Evolutionary conservation across 2,113 vertebrate species (phyloP).

Genomic region (Meles meles): DNA sequence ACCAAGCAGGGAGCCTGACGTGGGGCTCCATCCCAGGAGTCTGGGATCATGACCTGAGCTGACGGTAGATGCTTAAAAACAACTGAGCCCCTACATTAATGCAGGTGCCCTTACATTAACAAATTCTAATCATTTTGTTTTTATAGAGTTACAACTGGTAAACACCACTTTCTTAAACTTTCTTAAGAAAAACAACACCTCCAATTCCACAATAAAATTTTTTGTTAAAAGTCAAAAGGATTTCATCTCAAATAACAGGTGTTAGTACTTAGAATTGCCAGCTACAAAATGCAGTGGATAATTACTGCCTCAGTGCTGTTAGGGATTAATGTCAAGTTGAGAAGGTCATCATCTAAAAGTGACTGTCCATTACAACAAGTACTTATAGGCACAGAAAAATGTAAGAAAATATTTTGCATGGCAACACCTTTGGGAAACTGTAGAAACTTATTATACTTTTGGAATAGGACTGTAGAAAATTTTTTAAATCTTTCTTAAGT

Average conservation of each 20-base stretch:
- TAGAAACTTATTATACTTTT: background rate
- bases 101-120: background rate
- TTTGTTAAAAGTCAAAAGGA: background rate
- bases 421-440: background rate
- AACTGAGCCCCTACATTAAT: background rate
- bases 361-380: background rate
- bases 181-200: background rate
- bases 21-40: no score
- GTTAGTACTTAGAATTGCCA: background rate
- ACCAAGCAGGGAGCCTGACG: accelerated
- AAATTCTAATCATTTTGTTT: background rate
- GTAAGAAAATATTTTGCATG: background rate
- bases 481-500: background rate
- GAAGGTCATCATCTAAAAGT: background rate
- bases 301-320: background rate
- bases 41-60: no score
- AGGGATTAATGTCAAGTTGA: background rate
- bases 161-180: background rate
- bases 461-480: background rate
- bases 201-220: background rate
- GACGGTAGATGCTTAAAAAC: background rate
- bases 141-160: background rate
- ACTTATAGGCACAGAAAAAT: background rate
- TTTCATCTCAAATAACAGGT: background rate
- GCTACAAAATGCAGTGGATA: background rate